These are phyloP conservation scores for Macropus fuliginosus DNA, from an alignment of 2,797 vertebrate species.

Conservation along the genomic window DNA sequence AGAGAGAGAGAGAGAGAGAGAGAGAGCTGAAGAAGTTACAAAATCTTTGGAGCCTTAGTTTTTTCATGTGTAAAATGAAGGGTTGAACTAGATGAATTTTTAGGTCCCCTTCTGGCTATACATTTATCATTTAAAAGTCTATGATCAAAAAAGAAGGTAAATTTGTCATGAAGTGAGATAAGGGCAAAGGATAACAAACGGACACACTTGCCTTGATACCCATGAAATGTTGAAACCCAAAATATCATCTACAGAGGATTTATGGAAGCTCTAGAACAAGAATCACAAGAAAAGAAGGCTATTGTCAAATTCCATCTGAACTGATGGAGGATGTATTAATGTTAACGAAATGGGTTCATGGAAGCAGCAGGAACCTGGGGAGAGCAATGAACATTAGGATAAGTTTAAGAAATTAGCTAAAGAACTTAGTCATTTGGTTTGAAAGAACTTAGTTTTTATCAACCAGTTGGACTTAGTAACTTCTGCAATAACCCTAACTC, in stretches of 20 bases:
- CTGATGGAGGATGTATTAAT: neutral
- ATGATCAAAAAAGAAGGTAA: neutral
- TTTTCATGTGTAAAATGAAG: neutral
- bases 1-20: no score
- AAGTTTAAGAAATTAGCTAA: neutral
- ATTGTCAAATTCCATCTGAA: neutral
- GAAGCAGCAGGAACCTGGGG: neutral
- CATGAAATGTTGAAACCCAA: no score
- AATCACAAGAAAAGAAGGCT: neutral
- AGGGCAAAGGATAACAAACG: no score
- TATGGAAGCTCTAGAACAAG: neutral
- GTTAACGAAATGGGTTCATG: neutral
- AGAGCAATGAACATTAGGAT: neutral
- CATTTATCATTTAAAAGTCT: neutral
- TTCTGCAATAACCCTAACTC: neutral
- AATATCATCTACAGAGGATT: no score
- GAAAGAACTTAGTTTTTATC: no score
- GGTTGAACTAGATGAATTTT: neutral
- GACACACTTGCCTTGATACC: no score
- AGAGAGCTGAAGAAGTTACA: neutral
- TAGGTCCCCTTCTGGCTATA: neutral
- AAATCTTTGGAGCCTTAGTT: neutral
- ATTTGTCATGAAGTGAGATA: no score
- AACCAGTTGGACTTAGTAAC: neutral
- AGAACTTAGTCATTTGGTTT: neutral